A percentile compares a stretch with the other conserved stretches of the same genome.
These are phyloP conservation scores for Enteromius afrohamiltoni DNA, from an alignment of 2,797 vertebrate species.

Conservation along the genomic window DNA sequence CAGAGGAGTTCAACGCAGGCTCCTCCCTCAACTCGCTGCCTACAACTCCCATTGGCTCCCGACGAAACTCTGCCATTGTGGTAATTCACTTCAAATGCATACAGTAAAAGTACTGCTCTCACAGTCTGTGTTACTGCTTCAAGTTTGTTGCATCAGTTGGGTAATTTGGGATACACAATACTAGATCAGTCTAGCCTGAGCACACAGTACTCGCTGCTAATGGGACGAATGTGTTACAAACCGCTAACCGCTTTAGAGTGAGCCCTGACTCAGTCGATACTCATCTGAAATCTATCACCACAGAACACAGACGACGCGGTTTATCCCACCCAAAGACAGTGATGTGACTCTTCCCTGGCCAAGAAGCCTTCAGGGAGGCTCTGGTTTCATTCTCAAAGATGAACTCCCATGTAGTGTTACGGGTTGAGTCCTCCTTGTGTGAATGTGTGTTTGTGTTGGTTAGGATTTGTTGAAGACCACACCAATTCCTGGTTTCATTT, in stretches of 20 bases:
- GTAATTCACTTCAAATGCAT: constrained; percentile 68
- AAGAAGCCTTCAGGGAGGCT: constrained; percentile 32
- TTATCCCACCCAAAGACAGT: constrained; percentile 37
- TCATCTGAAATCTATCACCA: constrained; percentile 30
- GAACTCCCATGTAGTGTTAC: constrained; percentile 28
- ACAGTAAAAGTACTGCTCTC: constrained; percentile 1
- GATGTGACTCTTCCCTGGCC: constrained; percentile 33
- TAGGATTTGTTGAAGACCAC: constrained; percentile 6
- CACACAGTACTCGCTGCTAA: constrained; percentile 21
- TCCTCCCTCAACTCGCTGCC: constrained; percentile 96
- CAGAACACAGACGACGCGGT: constrained; percentile 25
- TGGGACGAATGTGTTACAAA: constrained; percentile 45
- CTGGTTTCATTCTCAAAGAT: constrained; percentile 23
- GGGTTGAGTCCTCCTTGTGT: constrained; percentile 4
- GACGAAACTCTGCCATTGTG: constrained; percentile 91
- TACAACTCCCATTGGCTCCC: constrained; percentile 90
- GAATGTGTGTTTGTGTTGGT: constrained; percentile 27
- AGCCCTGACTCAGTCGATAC: constrained; percentile 40
- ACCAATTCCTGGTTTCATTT: constrained; percentile 10
- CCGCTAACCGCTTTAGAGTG: constrained; percentile 17
- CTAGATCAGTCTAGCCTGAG: constrained; percentile 5
- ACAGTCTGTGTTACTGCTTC: constrained; percentile 19
- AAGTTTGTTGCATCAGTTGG: not conserved
- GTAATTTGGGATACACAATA: constrained; percentile 23
- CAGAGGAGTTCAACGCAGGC: constrained; percentile 96